Base-by-base conservation (phyloP, 2,888 invertebrate genomes). In the Polyploca ridens region DNA sequence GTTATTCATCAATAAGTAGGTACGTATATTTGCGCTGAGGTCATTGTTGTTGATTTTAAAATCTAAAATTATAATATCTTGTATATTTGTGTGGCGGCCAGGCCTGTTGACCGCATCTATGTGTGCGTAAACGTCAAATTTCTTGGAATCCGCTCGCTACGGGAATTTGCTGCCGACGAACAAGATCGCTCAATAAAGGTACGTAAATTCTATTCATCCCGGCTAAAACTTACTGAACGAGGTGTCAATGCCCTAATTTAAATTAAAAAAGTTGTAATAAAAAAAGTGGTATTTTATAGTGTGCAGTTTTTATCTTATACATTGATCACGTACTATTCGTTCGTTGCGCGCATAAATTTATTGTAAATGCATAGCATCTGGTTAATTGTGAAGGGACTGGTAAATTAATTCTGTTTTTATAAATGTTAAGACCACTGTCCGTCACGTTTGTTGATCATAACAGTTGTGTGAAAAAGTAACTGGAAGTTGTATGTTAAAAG, bases 101-200 rank as follows among this genome's bases (percentile, higher is more conserved):
- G 68, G 66, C 63, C 49, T 66, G 77, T 77, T 62, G 62, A 65
- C 65, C 63, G 58, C 70, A 68, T 77, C 67, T 66, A 71, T 67
- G 81, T 83, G 84, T 86, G 85, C 79, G 84, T 90, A 82, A 79
- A 88, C 82, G 88, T 88, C 87, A 84, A 82, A 90, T 81, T 93
- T 92, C 92, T 86, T 66, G 83, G 92, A 93, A 93, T 81, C 86
- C 70, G 86, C 85, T 83, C 67, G 64, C 62, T 63, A 77, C 75
- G 77, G 78, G 79, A 76, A 76, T 78, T 74, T 35, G 46, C n/a
- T 35, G 60, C 35, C 54, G 49, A 10, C 54, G 16, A 5, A 41
- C 62, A 64, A 71, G 73, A 72, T 78, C 79, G 77, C 76, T 81
- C 80, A 64, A 76, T 77, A 79, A 64, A 67, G 63, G 75, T 77